Conservation (phyloP, 2,797 vertebrate species). For the Eulemur coronatus region DNA sequence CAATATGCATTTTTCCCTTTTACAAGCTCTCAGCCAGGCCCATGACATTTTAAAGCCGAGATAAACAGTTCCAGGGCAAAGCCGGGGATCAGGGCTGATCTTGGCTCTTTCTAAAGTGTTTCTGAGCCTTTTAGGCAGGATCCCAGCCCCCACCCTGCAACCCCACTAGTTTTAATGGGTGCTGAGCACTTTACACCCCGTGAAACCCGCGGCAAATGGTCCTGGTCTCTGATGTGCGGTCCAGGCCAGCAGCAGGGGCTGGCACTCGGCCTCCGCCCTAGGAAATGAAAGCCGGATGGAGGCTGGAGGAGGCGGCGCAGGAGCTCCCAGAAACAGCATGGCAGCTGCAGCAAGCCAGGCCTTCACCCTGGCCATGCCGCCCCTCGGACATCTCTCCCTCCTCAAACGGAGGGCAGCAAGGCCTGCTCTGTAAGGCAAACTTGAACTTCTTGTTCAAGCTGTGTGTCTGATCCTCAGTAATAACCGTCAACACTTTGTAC, state of each 20-base stretch:
- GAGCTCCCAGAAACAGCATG: not conserved
- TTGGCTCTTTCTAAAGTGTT: constrained; percentile 62
- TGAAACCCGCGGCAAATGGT: constrained; percentile 36
- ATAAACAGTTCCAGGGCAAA: constrained; percentile 71
- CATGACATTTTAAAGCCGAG: constrained; percentile 46
- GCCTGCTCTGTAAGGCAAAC: not conserved
- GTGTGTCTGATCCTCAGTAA: not conserved
- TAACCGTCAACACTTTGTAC: not conserved
- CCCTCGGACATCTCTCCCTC: not conserved
- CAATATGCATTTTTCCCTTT: not conserved
- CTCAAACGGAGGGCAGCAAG: not conserved
- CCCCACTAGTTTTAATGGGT: constrained; percentile 71
- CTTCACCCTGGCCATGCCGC: not conserved
- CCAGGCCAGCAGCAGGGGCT: constrained; percentile 68
- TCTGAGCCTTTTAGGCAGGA: constrained; percentile 66
- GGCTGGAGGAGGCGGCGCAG: constrained; percentile 6
- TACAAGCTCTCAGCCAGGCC: constrained; percentile 23
- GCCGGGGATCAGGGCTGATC: not conserved
- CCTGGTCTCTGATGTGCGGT: constrained; percentile 69
- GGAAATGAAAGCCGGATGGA: constrained; percentile 68
- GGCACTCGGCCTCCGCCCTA: not conserved
- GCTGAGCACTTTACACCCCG: constrained; percentile 75
- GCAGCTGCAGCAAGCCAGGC: not conserved
- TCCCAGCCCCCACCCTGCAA: not conserved
- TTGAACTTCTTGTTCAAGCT: not conserved